Evolutionary conservation across 2,888 invertebrate genomes (phyloP), one percentile per base, ranked within the genome.

Genomic region (Leptopilina myrica): DNA sequence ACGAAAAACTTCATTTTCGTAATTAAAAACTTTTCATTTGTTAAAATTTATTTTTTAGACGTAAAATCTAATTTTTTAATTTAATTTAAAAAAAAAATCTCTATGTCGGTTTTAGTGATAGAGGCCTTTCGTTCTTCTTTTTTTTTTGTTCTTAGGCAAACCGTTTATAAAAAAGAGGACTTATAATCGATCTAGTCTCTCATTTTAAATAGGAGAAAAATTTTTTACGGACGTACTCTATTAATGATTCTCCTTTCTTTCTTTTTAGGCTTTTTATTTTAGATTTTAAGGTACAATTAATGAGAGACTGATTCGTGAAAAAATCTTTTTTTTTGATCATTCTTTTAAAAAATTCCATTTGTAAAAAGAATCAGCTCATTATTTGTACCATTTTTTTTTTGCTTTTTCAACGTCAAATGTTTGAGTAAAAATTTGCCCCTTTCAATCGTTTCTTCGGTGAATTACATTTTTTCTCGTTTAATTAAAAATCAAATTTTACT

Each of bases 201-300:
- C 80, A 82, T 82, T 80, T 83, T 80, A 81, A 83, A 12, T 75
- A 80, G 82, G 81, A 83, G 81, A 82, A 82, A 83, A 80, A 81
- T 80, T 80, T 33, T 49, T 84, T 80, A 80, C 81, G 82, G 82
- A 83, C 84, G 81, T 83, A 82, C 80, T 82, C 82, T 81, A 80
- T 83, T 80, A 83, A 81, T 82, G 80, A 84, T 82, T 49, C 49
- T 49, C 43, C 33, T 46, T 46, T 46, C 46, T 46, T 46, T 46
- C 78, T 81, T 83, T 78, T 79, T 69, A 78, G 80, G 59, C 20
- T 78, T 75, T 82, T 81, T 33, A 33, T 33, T 78, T 82, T 81
- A 78, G 59, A 33, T 33, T 73, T 14, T 7, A 33, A 33, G 73
- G 5, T 73, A n/a, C 73, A 56, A 73, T 56, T 73, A 73, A 73